Percentiles rank a stretch among this genome's conserved stretches.
These are phyloP conservation scores for Lycocorax pyrrhopterus DNA, from an alignment of 2,113 vertebrate species.

Conservation along the genomic window DNA sequence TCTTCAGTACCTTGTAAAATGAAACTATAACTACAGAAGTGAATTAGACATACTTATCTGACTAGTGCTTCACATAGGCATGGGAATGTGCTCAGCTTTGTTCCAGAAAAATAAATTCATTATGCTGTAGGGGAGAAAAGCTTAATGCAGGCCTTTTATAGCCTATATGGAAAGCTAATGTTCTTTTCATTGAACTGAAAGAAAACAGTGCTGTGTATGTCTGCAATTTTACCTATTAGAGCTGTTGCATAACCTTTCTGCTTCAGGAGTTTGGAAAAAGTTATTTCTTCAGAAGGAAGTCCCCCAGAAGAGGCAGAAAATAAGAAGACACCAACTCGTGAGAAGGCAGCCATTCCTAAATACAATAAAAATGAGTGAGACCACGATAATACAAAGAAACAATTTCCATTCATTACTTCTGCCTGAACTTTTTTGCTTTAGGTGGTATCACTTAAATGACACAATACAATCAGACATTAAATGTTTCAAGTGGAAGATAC, in stretches of 20 bases:
- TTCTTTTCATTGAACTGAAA: neutral
- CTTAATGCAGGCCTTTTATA: neutral
- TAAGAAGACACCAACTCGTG: constrained; percentile 64
- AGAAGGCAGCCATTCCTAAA: constrained; percentile 70
- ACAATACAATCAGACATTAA: neutral
- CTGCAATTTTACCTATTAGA: constrained; percentile 64
- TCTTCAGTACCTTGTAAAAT: neutral
- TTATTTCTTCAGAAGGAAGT: constrained; percentile 80
- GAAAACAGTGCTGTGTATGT: neutral
- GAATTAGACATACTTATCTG: neutral
- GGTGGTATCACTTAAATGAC: neutral
- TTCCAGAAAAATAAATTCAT: neutral
- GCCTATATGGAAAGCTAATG: neutral
- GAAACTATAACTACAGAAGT: neutral
- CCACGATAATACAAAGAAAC: neutral
- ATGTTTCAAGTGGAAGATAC: neutral
- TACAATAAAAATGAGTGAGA: neutral
- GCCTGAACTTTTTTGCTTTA: neutral
- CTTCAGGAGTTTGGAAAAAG: constrained; percentile 79
- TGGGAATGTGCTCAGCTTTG: neutral
- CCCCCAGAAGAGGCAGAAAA: constrained; percentile 83
- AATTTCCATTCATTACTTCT: neutral
- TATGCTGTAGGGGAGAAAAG: neutral
- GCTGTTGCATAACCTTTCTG: constrained; percentile 80
- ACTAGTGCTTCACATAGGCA: neutral